Base-by-base conservation (phyloP, 2,888 invertebrate species). In the Calliphora vomitoria region DNA sequence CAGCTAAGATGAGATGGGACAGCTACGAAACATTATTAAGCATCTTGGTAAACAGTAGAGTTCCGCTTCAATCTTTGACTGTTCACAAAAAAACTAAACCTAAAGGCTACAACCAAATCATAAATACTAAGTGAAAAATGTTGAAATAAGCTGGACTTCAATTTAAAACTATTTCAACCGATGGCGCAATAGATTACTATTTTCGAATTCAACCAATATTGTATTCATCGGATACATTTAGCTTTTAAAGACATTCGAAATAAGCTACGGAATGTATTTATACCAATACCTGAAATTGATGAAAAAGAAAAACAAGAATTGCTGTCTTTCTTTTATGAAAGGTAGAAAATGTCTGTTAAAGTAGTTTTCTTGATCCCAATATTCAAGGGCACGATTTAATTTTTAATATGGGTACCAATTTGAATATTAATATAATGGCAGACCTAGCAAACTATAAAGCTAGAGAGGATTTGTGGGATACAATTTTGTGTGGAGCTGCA, bases 401-500 rank as follows among this genome's bases (percentile, higher is more conserved):
- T 68, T 20, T 1, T 69, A 69, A 44, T 44, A 11, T 44, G 44
- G 44, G 44, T 44, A 44, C 10, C 4, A 11, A 25, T 25, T 47
- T 41, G 18, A 69, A 69, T 69, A 53, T 69, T 10, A 53, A 71
- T 71, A 10, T 18, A 35, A 71, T 71, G 71, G 71, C 35, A 3
- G 53, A 53, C 13, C 8, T 53, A n/a, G 35, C 71, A 53, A 71
- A 53, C 35, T 71, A 71, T 72, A 72, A 72, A 38, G n/a, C n/a
- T n/a, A n/a, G n/a, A n/a, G n/a, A n/a, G n/a, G n/a, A n/a, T n/a
- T n/a, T n/a, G n/a, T n/a, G n/a, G n/a, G n/a, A n/a, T n/a, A n/a
- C n/a, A n/a, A n/a, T n/a, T n/a, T n/a, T n/a, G n/a, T n/a, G 53
- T 72, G 38, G 50, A 69, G 69, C 44, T n/a, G 31, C 55, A 35